Evolutionary conservation across 2,797 vertebrate genomes (phyloP).

Genomic region (Cryptoprocta ferox): DNA sequence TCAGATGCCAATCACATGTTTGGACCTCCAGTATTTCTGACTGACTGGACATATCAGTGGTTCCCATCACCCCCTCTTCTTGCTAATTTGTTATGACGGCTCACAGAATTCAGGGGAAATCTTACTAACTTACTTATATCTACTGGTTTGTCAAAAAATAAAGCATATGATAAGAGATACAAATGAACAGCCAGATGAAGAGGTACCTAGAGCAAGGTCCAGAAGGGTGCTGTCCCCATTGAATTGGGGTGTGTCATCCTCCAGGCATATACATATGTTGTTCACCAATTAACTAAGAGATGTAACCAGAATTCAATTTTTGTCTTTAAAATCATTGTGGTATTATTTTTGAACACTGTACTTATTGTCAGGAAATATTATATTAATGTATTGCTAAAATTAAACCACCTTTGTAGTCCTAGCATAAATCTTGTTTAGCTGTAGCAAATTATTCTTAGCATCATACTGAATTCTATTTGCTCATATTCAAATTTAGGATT

Average conservation of each 20-base stretch:
- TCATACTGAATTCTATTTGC: background rate
- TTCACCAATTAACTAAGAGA: background rate
- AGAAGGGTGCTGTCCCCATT: background rate
- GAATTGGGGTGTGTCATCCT: background rate
- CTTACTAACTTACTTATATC: background rate
- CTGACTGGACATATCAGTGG: background rate
- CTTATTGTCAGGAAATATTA: background rate
- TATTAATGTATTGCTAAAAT: background rate
- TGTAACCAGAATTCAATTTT: background rate
- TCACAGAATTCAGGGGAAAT: background rate
- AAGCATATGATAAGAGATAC: background rate
- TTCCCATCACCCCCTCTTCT: background rate
- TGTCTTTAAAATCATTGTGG: background rate
- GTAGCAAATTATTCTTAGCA: background rate
- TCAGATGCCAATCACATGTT: background rate
- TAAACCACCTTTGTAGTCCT: background rate
- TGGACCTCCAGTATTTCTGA: background rate
- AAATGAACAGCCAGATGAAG: background rate
- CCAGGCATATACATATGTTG: background rate
- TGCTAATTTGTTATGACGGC: background rate
- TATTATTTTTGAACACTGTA: constrained; percentile 17
- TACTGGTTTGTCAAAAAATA: background rate
- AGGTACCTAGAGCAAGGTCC: background rate
- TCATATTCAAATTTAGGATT: background rate
- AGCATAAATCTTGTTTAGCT: background rate